Evolutionary conservation across 2,113 vertebrate species (phyloP), one percentile per base, ranked within the genome.

Genomic region (Propithecus coquereli): DNA sequence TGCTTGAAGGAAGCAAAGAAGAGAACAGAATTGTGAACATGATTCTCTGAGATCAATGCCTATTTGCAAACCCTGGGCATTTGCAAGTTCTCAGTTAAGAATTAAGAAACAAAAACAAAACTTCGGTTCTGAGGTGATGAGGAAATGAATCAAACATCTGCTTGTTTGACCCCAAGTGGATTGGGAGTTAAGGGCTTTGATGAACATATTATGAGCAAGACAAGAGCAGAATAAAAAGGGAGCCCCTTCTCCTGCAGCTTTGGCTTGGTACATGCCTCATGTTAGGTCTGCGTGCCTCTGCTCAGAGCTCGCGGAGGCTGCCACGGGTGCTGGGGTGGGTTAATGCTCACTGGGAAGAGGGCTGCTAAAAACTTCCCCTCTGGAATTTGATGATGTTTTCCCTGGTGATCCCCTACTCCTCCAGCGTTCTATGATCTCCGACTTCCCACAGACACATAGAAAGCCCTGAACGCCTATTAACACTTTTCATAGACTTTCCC

Each of bases 21-120:
- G 22, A 45, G 30, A 66, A 34, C 73, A 65, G 81, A 59, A 65
- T 6, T 63, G n/a, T 52, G 47, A 94, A 61, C 40, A 63, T 88
- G 71, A 76, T 94, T 91, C 94, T 94, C 74, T 77, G 66, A 97
- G 86, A 77, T 94, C 61, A 91, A 3, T 81, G 68, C 83, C 27
- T 95, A 8, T 85, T 80, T 88, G 5, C 52, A 54, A 54, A 18
- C 88, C 71, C 79, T 86, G 45, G 52, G 73, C 37, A 17, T 91
- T 81, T 76, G 68, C 57, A 83, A 82, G 68, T 73, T 94, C 82
- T 54, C 83, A 65, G 12, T 30, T 73, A 90, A 84, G 73, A 83
- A 74, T 66, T 20, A 96, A 94, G 76, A 94, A 95, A 83, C 22
- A 74, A 68, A 82, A 81, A 70, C 4, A 45, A 90, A 93, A 32